Base-by-base conservation (phyloP, 2,113 vertebrate genomes). In the Brachypteracias leptosomus region DNA sequence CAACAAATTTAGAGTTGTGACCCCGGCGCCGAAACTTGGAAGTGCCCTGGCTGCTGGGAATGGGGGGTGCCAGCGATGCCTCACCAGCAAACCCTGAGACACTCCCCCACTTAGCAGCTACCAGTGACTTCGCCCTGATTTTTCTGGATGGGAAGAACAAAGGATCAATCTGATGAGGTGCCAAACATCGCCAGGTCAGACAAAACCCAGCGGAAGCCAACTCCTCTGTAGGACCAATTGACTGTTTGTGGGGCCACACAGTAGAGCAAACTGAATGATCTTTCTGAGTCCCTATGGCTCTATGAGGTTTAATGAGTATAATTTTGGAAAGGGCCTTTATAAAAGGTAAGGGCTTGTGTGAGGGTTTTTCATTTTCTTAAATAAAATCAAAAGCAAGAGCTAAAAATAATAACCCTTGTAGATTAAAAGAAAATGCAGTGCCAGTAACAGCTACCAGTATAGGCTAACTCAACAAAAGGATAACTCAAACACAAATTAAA, bases 401-500 rank as follows among this genome's bases (percentile, higher is more conserved):
- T 58, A 86, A 78, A 86, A 77, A 80, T 29, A 92, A 68, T 26
- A 35, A 87, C 21, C 40, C 33, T 20, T 75, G n/a, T 2, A 5
- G 59, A 90, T 81, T 84, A 91, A 74, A 90, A 92, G 52, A 46
- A 79, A 94, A 77, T 10, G 40, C 46, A 90, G 76, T 25, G 70
- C 47, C 55, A 65, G 15, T 62, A 65, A 90, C 92, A 94, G 79
- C 65, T 47, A 66, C n/a, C n/a, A 87, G 76, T 66, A 63, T 29
- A 13, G 81, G 42, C 11, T 42, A 42, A n/a, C n/a, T n/a, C n/a
- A n/a, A 42, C 42, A 71, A 89, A 88, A 76, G 57, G 65, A 13
- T 84, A 90, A 94, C 90, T 96, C 66, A 75, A 91, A 89, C 35
- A 31, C 29, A 83, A 86, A 35, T 54, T 40, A 24, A 79, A 88